Evolutionary conservation across 1,140 invertebrate species (phyloP).

Genomic region (Scaptodrosophila lebanonensis): DNA sequence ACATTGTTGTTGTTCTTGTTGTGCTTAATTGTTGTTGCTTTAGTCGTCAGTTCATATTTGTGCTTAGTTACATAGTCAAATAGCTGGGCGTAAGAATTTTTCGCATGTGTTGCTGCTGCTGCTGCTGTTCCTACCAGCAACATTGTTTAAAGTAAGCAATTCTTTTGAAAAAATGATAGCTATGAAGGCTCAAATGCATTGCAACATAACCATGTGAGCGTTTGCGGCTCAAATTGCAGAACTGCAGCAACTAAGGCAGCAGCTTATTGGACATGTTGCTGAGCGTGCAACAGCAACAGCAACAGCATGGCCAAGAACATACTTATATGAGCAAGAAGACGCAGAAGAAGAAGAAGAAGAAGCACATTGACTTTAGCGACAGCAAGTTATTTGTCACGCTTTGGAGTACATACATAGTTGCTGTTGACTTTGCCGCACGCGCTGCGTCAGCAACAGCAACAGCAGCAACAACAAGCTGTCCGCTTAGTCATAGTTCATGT

Average conservation of each 20-base stretch:
- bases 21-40: conserved; percentile 28
- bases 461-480: background rate
- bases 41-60: background rate
- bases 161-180: no score
- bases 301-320: conserved; percentile 25
- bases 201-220: no score
- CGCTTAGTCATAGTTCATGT: conserved; percentile 32
- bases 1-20: conserved; percentile 8
- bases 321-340: conserved; percentile 13
- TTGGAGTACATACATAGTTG: conserved; percentile 40
- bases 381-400: conserved; percentile 58
- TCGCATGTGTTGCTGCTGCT: no score
- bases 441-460: conserved; percentile 12
- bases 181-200: no score
- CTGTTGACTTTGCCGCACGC: conserved; percentile 29
- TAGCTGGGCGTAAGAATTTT: conserved; percentile 4
- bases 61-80: conserved; percentile 36
- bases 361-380: conserved; percentile 26
- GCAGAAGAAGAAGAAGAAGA: conserved; percentile 4
- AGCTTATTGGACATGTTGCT: no score
- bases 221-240: no score
- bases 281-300: conserved; percentile 15
- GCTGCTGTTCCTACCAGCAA: no score
- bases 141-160: no score
- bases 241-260: no score